These are phyloP conservation scores for Pangasius larnaudii DNA, from an alignment of 2,797 vertebrate genomes.

Conservation along the genomic window DNA sequence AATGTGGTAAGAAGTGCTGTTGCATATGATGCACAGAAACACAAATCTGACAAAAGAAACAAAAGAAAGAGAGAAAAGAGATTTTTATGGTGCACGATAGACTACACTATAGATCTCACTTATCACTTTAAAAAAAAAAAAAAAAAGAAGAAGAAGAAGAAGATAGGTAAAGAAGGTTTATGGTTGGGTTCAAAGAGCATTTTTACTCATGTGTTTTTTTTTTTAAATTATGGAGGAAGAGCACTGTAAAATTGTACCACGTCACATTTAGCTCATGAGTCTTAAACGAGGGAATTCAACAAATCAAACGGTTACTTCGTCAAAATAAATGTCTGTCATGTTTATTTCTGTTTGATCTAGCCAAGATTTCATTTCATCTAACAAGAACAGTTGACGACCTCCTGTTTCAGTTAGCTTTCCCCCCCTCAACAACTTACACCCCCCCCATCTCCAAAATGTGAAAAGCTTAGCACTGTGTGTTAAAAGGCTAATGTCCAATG, in stretches of 20 bases:
- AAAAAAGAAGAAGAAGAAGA: conserved; percentile 23
- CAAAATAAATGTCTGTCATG: conserved; percentile 27
- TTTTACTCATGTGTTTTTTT: conserved; percentile 30
- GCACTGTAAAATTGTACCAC: conserved; percentile 35
- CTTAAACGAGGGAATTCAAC: conserved; percentile 20
- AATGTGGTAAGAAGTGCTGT: conserved; percentile 57
- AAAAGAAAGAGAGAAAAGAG: not conserved
- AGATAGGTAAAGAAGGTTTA: conserved; percentile 28
- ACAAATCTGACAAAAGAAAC: conserved; percentile 59
- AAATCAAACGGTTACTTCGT: not conserved
- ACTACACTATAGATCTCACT: conserved; percentile 65
- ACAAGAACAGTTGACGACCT: conserved; percentile 52
- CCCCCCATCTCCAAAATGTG: conserved; percentile 54
- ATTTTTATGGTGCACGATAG: conserved; percentile 63
- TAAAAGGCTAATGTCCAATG: conserved; percentile 66
- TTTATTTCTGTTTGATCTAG: conserved; percentile 43
- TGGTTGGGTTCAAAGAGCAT: conserved; percentile 38
- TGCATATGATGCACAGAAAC: conserved; percentile 63
- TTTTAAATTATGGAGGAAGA: conserved; percentile 49
- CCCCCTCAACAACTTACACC: too few species aligned
- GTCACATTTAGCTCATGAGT: conserved; percentile 4
- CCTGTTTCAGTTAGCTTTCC: conserved; percentile 27
- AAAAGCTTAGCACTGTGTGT: conserved; percentile 63
- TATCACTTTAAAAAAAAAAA: conserved; percentile 55
- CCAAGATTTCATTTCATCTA: conserved; percentile 49